These are phyloP conservation scores for Sphenodon punctatus DNA, from an alignment of 2,797 vertebrate species.

Conservation along the genomic window DNA sequence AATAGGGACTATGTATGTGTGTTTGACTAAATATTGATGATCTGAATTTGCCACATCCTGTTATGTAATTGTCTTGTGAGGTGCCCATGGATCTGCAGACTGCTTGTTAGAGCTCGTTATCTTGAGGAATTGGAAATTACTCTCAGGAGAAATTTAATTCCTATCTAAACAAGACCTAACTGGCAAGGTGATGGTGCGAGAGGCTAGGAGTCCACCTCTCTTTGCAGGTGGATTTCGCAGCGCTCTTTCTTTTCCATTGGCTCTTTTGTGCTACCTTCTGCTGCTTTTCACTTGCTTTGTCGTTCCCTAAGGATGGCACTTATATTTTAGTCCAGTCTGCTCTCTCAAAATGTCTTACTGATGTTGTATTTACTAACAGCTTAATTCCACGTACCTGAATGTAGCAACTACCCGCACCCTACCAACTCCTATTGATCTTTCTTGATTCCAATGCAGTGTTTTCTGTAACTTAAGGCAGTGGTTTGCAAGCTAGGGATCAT, in stretches of 20 bases:
- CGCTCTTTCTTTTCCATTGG: rapidly evolving
- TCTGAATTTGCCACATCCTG: background rate
- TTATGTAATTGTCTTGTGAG: background rate
- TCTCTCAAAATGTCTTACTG: background rate
- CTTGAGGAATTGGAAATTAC: background rate
- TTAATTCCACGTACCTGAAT: no score
- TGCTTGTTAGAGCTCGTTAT: background rate
- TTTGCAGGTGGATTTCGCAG: background rate
- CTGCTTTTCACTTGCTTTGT: background rate
- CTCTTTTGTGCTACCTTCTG: background rate
- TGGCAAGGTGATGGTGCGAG: background rate
- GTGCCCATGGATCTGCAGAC: background rate
- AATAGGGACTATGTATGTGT: no score
- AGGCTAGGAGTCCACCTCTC: background rate
- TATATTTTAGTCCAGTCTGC: no score
- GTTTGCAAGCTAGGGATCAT: no score
- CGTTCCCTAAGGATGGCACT: no score
- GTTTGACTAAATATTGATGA: background rate
- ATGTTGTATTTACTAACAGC: no score
- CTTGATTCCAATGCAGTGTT: no score
- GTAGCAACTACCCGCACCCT: no score
- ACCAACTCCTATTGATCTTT: no score
- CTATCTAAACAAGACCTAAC: no score
- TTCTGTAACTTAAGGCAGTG: no score
- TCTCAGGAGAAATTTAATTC: background rate